Evolutionary conservation across 2,797 vertebrate species (phyloP).

Genomic region (Hoplostethus mediterraneus): DNA sequence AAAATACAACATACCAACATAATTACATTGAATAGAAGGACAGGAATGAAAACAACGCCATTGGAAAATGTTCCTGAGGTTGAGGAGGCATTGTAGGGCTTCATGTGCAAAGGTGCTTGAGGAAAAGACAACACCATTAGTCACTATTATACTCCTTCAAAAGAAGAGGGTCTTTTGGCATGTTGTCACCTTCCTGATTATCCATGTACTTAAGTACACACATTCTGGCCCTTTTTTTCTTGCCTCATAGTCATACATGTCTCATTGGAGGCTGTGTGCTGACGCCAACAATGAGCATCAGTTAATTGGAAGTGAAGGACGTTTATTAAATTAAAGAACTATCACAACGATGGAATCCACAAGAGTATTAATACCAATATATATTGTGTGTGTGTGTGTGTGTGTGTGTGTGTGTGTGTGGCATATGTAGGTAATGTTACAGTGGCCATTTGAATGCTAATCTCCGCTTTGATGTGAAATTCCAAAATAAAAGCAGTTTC

Average conservation of each 20-base stretch:
- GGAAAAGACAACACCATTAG: neutral
- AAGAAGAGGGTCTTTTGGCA: too few species aligned
- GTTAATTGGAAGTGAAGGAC: slow-evolving; percentile 26
- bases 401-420: neutral
- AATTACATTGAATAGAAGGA: neutral
- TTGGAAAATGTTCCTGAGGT: too few species aligned
- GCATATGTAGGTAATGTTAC: neutral
- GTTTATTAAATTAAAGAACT: slow-evolving; percentile 22
- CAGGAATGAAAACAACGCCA: too few species aligned
- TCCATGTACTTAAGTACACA: too few species aligned
- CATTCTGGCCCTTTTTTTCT: neutral
- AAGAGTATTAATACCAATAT: neutral
- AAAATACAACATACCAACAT: too few species aligned
- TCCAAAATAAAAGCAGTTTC: neutral
- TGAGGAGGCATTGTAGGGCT: too few species aligned
- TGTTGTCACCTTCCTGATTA: too few species aligned
- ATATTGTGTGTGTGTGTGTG: neutral
- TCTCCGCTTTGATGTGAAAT: neutral
- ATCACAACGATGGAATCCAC: neutral
- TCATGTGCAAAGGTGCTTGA: too few species aligned
- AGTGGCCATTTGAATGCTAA: neutral
- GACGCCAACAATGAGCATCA: neutral
- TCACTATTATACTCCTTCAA: neutral
- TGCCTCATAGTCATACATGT: slow-evolving; percentile 7
- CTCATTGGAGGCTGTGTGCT: slow-evolving; percentile 5